Evolutionary conservation across 2,888 invertebrate genomes (phyloP), one percentile per base, ranked within the genome.

Genomic region (Erebia ligea): DNA sequence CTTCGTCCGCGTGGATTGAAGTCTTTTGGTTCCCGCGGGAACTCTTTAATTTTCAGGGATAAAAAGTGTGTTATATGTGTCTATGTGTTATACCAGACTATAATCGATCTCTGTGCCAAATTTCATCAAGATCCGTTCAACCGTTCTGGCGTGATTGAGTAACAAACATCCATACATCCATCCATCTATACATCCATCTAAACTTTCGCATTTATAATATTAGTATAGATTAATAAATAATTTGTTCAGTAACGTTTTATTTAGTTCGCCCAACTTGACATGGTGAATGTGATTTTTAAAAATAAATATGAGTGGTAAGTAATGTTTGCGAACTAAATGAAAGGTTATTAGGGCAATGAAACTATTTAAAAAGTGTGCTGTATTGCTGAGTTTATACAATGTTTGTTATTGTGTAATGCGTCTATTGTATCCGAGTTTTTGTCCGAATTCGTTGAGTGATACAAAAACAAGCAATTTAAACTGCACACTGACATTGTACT

Each of bases 311-410:
- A 42, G n/a, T n/a, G 1, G 42, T 9, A 19, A 3, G 17, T 19
- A 25, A 13, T 57, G 25, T 59, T 40, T 34, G 58, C 40, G 17
- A 17, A 59, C 11, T 34, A 17, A 59, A 59, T 40, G 58, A 34
- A 58, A 58, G 34, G n/a, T 40, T 40, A 59, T 9, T 59, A 9
- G n/a, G 58, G 34, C 58, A 59, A 40, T 40, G n/a, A 59, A 34
- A n/a, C 40, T 40, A 10, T 34, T 40, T 34, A 52, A 59, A 59
- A 40, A 34, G 15, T 25, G 34, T 58, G 25, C 15, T 40, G 17
- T 17, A n/a, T 59, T 40, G 58, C 40, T 59, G 9, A 8, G 57
- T 40, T 40, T 40, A 17, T 34, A n/a, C 40, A 40, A 40, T 40
- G 13, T 25, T 25, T 13, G 48, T n/a, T 48, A n/a, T 59, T 59